Evolutionary conservation across 2,888 invertebrate species (phyloP), one percentile per base, ranked within the genome.

Genomic region (Ennomos fuscantarius): DNA sequence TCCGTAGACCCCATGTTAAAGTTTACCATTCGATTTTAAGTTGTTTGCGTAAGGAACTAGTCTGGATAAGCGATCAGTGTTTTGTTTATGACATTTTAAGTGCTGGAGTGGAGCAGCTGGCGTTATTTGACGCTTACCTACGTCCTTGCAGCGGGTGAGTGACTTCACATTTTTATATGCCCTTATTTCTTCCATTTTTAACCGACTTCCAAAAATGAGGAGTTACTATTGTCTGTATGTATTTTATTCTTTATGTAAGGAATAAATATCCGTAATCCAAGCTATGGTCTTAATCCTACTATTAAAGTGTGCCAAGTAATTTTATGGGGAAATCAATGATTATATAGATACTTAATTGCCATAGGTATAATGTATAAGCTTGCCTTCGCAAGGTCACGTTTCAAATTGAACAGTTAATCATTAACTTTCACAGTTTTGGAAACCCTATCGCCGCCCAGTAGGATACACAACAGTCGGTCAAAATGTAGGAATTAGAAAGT

Each of bases 401-500:
- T 41, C 8, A 39, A 41, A 35, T n/a, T 40, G n/a, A 41, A 39
- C 31, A 46, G 42, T 46, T 46, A 58, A 44, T 44, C 12, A 35
- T 35, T 31, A 15, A 59, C 59, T 59, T 59, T 59, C 59, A 59
- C 58, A 31, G 15, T 42, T 54, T 54, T 45, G 53, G 53, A 50
- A 54, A 59, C 54, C 45, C 31, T 54, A 53, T 44, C 15, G 12
- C 40, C 47, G 34, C 24, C 24, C 15, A 34, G 39, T 61, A 60
- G 58, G 52, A 64, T 56, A 42, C 50, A 41, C 58, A 41, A 41
- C 46, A 48, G 24, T 62, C 44, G 61, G 49, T 48, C 64, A 61
- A 53, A 40, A 55, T 37, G 13, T 46, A 54, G 9, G 39, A 57
- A 63, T 64, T 65, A 65, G 68, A 68, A 68, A 68, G 68, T 65